phyloP scores from a whole-genome alignment of 2,113 vertebrate genomes.

The Pygoscelis antarcticus region DNA sequence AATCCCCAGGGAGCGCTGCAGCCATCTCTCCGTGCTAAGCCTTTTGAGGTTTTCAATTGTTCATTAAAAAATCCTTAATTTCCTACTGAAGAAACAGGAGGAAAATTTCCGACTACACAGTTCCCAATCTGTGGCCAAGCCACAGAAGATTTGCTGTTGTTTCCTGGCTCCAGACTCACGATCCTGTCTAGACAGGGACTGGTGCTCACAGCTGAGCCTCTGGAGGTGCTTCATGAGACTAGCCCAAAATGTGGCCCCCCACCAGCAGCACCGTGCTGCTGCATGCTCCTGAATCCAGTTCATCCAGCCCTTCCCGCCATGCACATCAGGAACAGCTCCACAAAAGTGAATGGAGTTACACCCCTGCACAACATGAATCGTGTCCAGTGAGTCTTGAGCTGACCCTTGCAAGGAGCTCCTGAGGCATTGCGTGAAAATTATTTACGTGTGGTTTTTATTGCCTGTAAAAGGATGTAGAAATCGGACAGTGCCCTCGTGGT shows the following conservation, averaged over 20 bases:
- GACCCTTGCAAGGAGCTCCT: neutral
- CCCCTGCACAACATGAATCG: neutral
- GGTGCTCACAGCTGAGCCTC: neutral
- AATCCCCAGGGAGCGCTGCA: neutral
- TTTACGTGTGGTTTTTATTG: constrained; percentile 46
- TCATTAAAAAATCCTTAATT: neutral
- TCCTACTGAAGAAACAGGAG: neutral
- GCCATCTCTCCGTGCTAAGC: neutral
- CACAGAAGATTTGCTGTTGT: neutral
- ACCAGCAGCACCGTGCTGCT: neutral
- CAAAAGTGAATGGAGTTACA: neutral
- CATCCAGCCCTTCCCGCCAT: neutral
- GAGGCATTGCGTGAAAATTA: neutral
- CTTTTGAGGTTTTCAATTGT: neutral
- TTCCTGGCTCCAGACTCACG: neutral
- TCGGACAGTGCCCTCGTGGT: neutral
- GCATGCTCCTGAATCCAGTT: neutral
- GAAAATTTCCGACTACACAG: neutral
- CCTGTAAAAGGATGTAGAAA: constrained; percentile 43
- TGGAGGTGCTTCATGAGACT: neutral
- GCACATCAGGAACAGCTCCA: neutral
- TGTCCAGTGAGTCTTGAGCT: neutral
- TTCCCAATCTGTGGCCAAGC: neutral
- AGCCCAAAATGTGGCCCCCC: rapidly evolving
- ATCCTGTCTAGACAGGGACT: neutral